phyloP scores from a whole-genome alignment of 2,888 invertebrate genomes.

The Brachyptera risi region DNA sequence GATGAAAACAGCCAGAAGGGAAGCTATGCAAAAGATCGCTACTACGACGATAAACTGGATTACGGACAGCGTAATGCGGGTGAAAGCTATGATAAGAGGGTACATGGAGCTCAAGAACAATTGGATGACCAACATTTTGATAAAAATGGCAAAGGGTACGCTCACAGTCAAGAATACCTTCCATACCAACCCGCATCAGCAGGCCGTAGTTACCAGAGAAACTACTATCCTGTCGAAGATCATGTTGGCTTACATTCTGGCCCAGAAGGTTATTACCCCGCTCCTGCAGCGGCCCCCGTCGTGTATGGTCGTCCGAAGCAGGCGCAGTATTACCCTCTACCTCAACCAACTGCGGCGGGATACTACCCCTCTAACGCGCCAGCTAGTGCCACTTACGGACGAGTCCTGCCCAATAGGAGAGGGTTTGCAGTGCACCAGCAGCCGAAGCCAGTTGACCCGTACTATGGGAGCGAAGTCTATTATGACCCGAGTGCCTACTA shows the following conservation, averaged over 20 bases:
- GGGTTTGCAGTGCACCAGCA: not conserved
- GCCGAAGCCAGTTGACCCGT: not conserved
- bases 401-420: not conserved
- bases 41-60: slow-evolving; percentile 19
- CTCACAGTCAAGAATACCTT: not conserved
- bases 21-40: slow-evolving; percentile 19
- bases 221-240: slow-evolving; percentile 10
- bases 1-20: slow-evolving; percentile 21
- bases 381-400: not conserved
- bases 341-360: not conserved
- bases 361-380: slow-evolving; percentile 1
- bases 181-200: not conserved
- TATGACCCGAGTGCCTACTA: not conserved
- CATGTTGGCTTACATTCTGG: not conserved
- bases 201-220: not conserved
- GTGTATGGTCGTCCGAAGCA: not conserved
- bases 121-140: not conserved
- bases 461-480: not conserved
- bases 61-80: slow-evolving; percentile 23
- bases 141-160: slow-evolving; percentile 3
- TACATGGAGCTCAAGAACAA: slow-evolving; percentile 5
- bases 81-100: slow-evolving; percentile 1
- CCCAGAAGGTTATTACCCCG: not conserved
- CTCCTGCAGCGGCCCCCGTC: not conserved
- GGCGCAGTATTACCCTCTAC: not conserved